Base-by-base conservation (phyloP, 2,113 vertebrate genomes). In the Catharus fuscescens region DNA sequence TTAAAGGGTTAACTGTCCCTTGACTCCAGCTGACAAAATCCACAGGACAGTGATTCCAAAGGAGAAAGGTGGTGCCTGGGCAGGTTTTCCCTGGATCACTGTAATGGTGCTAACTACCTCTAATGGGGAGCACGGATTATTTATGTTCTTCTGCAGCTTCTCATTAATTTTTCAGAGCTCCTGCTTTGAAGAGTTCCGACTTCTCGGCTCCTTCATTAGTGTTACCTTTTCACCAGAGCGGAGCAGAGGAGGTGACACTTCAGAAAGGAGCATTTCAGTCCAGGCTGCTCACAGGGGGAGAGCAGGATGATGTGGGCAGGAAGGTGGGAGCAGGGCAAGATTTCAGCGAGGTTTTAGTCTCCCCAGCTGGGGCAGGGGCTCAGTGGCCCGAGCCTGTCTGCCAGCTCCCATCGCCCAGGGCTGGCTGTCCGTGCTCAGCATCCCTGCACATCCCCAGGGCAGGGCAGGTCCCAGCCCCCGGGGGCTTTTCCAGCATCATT, bases 401-500 rank as follows among this genome's bases (percentile, higher is more conserved):
- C 2, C 1, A 3, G 73, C 32, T 21, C 14, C 38, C 5, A 10
- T 21, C 3, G 0, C 47, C 18, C 48, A 9, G 66, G 29, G 56
- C 32, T 0, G 2, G 44, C 1, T 3, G 21, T 36, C 4, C 6
- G 0, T 48, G 47, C 47, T 48, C 47, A 48, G 47, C 23, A 24
- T 48, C 40, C 17, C 45, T 20, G 65, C 34, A 4, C 44, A 40
- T 42, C 9, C 21, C 18, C 6, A 9, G 18, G 36, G 25, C 34
- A 9, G 15, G 0, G 2, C 28, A 4, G 47, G 16, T 10, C 16
- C 24, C 56, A 29, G 8, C 8, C 9, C 10, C 5, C 0, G 0
- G 16, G 3, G 84, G 20, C 34, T 76, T 10, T 24, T 21, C 54
- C 40, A 56, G 57, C 10, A 5, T 4, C 5, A 2, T 24, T 10